Percentiles rank a stretch among this genome's conserved stretches.
phyloP scores from a whole-genome alignment of 2,113 vertebrate species.

The Anolis carolinensis region DNA sequence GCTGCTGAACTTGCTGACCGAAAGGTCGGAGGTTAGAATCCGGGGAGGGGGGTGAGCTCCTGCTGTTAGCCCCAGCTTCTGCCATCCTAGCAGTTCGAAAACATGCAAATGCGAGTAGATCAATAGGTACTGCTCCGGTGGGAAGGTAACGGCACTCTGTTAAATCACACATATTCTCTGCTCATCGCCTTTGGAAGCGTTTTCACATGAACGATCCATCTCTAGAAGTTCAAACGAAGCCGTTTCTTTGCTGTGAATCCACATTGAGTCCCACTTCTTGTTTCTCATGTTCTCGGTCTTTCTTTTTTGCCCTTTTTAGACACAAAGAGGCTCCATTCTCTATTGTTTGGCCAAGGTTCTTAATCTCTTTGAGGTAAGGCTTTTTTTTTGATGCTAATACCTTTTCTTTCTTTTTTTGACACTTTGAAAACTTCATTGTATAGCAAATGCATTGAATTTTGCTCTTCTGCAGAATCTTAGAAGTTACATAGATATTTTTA shows the following conservation, averaged over 20 bases:
- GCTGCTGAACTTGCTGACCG: too few relatives aligned
- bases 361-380: constrained; percentile 92
- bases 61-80: too few relatives aligned
- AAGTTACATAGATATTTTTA: neutral
- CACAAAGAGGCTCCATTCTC: constrained; percentile 86
- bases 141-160: too few relatives aligned
- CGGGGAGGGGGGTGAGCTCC: too few relatives aligned
- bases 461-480: neutral
- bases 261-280: neutral
- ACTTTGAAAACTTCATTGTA: neutral
- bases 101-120: too few relatives aligned
- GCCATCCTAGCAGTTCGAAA: too few relatives aligned
- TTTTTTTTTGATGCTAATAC: neutral
- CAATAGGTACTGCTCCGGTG: too few relatives aligned
- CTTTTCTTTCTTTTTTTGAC: neutral
- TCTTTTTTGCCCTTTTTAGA: constrained; percentile 69
- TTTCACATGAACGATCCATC: neutral
- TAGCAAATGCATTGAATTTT: too few relatives aligned
- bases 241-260: neutral
- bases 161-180: too few relatives aligned
- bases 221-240: constrained; percentile 12
- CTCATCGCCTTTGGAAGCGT: too few relatives aligned
- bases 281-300: neutral
- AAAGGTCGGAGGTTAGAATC: too few relatives aligned
- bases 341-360: constrained; percentile 92